Conservation (phyloP, 2,888 invertebrate species). For the Tachina fera region DNA sequence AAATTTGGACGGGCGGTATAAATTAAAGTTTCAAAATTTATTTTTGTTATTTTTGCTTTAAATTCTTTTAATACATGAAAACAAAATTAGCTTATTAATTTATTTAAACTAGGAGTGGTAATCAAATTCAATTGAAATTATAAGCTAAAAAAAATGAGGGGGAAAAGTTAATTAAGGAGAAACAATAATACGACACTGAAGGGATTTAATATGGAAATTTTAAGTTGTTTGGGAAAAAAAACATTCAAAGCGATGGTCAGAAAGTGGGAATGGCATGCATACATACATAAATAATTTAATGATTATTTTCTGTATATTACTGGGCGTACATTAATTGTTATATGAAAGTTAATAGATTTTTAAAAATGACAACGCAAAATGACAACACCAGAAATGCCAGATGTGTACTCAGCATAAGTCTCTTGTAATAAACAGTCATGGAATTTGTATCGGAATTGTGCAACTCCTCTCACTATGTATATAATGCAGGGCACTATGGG, state of each 20-base stretch:
- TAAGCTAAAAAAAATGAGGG: neutral
- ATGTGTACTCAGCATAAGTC: no score
- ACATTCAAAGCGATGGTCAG: no score
- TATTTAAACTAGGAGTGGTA: slow-evolving; percentile 37
- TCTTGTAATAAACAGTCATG: no score
- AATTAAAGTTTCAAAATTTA: slow-evolving; percentile 29
- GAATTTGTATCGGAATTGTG: no score
- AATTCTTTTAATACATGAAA: neutral
- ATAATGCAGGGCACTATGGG: no score
- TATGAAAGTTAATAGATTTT: no score
- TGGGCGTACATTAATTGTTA: no score
- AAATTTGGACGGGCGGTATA: slow-evolving; percentile 31
- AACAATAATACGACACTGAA: neutral
- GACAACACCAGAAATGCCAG: no score
- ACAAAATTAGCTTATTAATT: slow-evolving; percentile 21
- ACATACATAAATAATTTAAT: neutral
- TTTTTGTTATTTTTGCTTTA: neutral
- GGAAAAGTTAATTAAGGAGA: slow-evolving; percentile 35
- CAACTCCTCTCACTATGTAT: no score
- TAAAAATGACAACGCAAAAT: no score
- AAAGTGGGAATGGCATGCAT: neutral
- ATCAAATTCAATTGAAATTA: slow-evolving; percentile 27
- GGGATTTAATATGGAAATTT: slow-evolving; percentile 18
- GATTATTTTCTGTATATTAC: no score
- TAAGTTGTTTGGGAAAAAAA: neutral